These are phyloP conservation scores for Perca schrenkii DNA, from an alignment of 2,113 vertebrate genomes.

Conservation along the genomic window DNA sequence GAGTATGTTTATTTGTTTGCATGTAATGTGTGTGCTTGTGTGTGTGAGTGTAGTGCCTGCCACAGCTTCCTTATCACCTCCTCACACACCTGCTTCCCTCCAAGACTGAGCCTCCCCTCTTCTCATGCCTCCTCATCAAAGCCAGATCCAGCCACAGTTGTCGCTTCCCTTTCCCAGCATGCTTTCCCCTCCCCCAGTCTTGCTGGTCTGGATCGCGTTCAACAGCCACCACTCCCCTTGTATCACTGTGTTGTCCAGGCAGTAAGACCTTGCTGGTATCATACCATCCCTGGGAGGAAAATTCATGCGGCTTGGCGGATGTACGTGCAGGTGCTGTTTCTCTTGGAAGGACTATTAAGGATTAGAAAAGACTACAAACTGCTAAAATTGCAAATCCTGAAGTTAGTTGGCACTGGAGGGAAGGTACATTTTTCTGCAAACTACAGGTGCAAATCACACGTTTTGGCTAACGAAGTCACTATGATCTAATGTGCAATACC, in stretches of 20 bases:
- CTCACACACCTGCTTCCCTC: conserved; percentile 83
- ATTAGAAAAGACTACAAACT: conserved; percentile 62
- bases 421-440: conserved; percentile 19
- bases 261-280: conserved; percentile 64
- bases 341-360: conserved; percentile 62
- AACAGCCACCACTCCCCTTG: conserved; percentile 55
- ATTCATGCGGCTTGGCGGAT: conserved; percentile 44
- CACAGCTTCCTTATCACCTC: conserved; percentile 78
- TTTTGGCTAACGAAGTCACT: neutral
- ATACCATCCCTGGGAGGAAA: conserved; percentile 57
- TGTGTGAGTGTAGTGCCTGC: conserved; percentile 41
- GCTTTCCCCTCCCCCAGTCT: conserved; percentile 42
- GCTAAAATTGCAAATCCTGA: conserved; percentile 52
- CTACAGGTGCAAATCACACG: conserved; percentile 25
- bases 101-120: conserved; percentile 65
- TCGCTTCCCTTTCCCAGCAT: conserved; percentile 65
- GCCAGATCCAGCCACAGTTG: conserved; percentile 75
- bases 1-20: conserved; percentile 57
- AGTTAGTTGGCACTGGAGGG: conserved; percentile 30
- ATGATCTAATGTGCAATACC: neutral
- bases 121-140: conserved; percentile 81
- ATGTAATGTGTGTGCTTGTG: conserved; percentile 6
- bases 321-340: conserved; percentile 51
- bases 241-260: conserved; percentile 62
- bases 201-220: conserved; percentile 67